These are phyloP conservation scores for Poecilia velifera DNA, from an alignment of 2,797 vertebrate genomes.

Conservation along the genomic window DNA sequence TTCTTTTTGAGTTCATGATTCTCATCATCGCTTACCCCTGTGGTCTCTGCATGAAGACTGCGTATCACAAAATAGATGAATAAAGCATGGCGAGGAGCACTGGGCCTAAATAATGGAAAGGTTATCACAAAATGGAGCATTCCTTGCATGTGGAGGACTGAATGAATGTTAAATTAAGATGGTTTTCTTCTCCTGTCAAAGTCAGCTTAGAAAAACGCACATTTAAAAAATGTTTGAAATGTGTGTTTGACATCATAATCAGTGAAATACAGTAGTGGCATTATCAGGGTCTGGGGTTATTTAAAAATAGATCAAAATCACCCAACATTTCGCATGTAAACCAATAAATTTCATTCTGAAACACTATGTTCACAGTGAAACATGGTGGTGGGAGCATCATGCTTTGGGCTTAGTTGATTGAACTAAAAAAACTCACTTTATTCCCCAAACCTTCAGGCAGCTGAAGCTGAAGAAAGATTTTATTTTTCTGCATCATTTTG, in stretches of 20 bases:
- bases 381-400: not conserved
- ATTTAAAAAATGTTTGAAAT: not conserved
- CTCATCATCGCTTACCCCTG: slow-evolving; percentile 34
- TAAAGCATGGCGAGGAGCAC: slow-evolving; percentile 73
- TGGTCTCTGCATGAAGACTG: slow-evolving; percentile 45
- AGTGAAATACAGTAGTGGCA: not conserved
- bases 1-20: slow-evolving; percentile 21
- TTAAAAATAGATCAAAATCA: not conserved
- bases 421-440: not conserved
- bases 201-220: not conserved
- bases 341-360: not conserved
- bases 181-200: not conserved
- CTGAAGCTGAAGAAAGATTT: not conserved
- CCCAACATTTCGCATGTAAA: not conserved
- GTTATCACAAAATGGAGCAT: slow-evolving; percentile 68
- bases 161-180: slow-evolving; percentile 55
- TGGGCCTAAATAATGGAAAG: slow-evolving; percentile 75
- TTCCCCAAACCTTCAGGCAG: not conserved
- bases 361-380: not conserved
- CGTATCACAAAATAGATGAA: slow-evolving; percentile 60
- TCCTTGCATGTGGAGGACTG: slow-evolving; percentile 35
- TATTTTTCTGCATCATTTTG: not conserved
- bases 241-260: not conserved
- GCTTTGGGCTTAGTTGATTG: not conserved
- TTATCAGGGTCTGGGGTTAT: not conserved